phyloP scores from a whole-genome alignment of 30 jellyfish, hydroid and myxozoan species.

The Chrysaora quinquecirrha region DNA sequence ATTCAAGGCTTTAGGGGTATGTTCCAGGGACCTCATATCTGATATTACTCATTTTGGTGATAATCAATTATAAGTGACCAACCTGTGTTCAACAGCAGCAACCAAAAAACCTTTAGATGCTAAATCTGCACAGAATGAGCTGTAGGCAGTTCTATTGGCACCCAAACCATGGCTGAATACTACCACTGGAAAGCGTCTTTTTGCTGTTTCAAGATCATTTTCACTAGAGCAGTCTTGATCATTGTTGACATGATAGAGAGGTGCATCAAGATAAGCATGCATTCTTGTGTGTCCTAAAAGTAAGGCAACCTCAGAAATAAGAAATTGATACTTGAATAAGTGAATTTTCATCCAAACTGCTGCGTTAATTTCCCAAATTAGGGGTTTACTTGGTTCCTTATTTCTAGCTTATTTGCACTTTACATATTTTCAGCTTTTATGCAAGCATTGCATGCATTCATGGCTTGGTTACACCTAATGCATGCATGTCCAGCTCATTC shows the following conservation, averaged over 20 bases:
- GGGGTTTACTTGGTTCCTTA: neutral
- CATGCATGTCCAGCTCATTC: too few relatives aligned
- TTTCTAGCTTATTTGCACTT: too few relatives aligned
- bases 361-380: neutral
- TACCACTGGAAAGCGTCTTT: conserved; percentile 69
- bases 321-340: neutral
- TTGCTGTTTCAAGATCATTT: neutral
- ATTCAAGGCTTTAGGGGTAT: too few relatives aligned
- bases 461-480: neutral
- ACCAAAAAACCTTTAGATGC: conserved; percentile 93
- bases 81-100: conserved; percentile 97
- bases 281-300: conserved; percentile 41
- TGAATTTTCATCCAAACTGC: neutral
- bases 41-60: too few relatives aligned
- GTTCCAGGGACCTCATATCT: too few relatives aligned
- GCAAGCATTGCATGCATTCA: neutral
- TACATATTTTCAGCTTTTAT: neutral
- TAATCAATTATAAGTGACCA: too few relatives aligned
- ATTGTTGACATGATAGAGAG: neutral
- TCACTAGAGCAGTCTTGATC: neutral
- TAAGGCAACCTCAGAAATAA: neutral
- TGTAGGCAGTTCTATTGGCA: conserved; percentile 60
- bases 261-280: conserved; percentile 66
- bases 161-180: conserved; percentile 89
- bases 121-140: conserved; percentile 77